Base-by-base conservation (phyloP, 2,797 vertebrate species). In the Enteromius fasciolatus region DNA sequence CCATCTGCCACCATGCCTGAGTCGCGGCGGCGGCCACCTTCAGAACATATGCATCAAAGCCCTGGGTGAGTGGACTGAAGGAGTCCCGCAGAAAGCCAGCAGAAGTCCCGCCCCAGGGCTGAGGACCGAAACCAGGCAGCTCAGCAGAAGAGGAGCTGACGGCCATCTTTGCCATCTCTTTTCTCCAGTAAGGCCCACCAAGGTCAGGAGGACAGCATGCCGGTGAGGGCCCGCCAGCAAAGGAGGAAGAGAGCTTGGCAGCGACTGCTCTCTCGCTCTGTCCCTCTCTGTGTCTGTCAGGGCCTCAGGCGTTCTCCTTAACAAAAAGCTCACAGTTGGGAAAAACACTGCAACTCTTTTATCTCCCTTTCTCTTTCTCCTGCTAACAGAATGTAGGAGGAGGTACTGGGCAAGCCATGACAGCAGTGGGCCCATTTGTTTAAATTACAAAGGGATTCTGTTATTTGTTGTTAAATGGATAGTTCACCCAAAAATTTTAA, bases 41-140 rank as follows among this genome's bases (percentile, higher is more conserved):
- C 96, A 96, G 94, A 97, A 96, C 97, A 97, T 94, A 97, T 95
- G 98, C 96, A 97, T 95, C 96, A 96, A 93, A 93, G 93, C 93
- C 93, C 93, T 92, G 93, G 93, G 93, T 94, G 89, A 93, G 91
- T 69, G 91, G 92, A 85, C 86, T 70, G 85, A 87, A 89, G 88
- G 82, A 88, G 87, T 85, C 87, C 86, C 81, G 83, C 87, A 85
- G 84, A 85, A 87, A 78, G 83, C 83, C 86, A 93, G 92, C 90
- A 87, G 92, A 87, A 85, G 83, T 78, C 83, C 54, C 67, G 89
- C 90, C 91, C 85, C 28, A 80, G 92, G 92, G 92, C 90, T 80
- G 79, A 85, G 86, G 90, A 88, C 87, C 87, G 90, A 92, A 89
- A 92, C 90, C 91, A 91, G 54, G 78, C 80, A 76, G 81, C 76